Conservation (phyloP, 2,797 vertebrate species). For the Anguilla megastoma region DNA sequence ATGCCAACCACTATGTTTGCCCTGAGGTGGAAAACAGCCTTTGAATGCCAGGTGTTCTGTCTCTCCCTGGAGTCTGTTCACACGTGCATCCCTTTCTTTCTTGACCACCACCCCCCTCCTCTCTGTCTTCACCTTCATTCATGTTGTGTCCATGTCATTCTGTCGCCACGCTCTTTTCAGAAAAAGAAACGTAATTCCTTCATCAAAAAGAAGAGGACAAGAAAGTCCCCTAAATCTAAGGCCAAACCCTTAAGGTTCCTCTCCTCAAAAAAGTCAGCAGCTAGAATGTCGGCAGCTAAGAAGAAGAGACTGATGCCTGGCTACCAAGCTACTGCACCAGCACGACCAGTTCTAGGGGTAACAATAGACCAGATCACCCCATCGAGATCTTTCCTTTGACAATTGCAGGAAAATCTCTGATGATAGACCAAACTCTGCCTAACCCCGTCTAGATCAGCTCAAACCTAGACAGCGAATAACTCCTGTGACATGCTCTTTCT, state of each 20-base stretch:
- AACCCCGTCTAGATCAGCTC: constrained; percentile 77
- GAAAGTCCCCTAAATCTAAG: constrained; percentile 76
- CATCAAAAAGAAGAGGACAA: constrained; percentile 88
- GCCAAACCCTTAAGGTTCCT: constrained; percentile 82
- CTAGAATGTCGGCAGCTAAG: constrained; percentile 81
- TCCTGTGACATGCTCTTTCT: constrained; percentile 57
- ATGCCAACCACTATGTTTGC: constrained; percentile 48
- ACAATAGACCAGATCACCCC: constrained; percentile 73
- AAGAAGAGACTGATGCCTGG: constrained; percentile 84
- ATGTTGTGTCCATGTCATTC: constrained; percentile 78
- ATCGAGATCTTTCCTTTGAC: constrained; percentile 89
- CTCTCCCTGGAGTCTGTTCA: constrained; percentile 36
- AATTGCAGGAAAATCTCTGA: constrained; percentile 83
- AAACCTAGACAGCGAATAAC: constrained; percentile 72
- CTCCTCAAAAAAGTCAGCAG: constrained; percentile 77
- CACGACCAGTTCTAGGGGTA: constrained; percentile 88
- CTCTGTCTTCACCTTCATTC: constrained; percentile 67
- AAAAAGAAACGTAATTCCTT: constrained; percentile 89
- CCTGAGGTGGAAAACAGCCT: constrained; percentile 52
- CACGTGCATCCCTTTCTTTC: constrained; percentile 38
- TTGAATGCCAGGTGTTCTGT: background rate
- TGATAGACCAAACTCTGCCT: constrained; percentile 74
- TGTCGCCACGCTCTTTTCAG: constrained; percentile 83
- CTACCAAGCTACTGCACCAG: constrained; percentile 85
- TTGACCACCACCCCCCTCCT: constrained; percentile 3